Evolutionary conservation across 2,113 vertebrate genomes (phyloP).

Genomic region (Murina feae): DNA sequence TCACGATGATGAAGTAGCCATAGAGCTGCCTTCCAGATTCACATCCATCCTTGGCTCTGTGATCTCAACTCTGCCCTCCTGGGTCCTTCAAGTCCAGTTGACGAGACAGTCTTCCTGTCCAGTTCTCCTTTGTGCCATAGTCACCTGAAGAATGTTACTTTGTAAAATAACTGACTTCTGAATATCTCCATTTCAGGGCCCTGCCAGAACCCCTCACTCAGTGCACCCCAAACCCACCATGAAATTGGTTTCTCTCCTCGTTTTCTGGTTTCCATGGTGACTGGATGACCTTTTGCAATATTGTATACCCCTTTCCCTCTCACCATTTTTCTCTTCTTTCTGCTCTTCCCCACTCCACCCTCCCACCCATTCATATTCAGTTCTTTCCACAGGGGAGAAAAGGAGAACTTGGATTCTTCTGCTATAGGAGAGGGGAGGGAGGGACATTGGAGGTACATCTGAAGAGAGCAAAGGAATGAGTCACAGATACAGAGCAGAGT

Average conservation of each 20-base stretch:
- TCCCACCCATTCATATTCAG: neutral
- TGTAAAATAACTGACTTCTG: neutral
- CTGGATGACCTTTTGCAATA: neutral
- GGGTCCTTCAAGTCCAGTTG: neutral
- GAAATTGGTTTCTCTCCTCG: neutral
- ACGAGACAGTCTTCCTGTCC: neutral
- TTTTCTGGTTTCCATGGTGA: neutral
- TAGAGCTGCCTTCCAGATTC: neutral
- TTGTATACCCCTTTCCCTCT: neutral
- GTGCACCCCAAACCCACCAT: neutral
- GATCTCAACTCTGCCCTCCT: no score
- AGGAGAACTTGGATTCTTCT: neutral
- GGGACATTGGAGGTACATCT: neutral
- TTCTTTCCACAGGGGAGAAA: neutral
- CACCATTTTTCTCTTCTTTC: neutral
- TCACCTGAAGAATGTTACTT: neutral
- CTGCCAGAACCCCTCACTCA: neutral
- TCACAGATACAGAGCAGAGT: neutral
- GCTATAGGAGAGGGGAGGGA: neutral
- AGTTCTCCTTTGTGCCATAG: neutral
- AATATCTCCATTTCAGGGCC: neutral
- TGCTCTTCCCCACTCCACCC: no score
- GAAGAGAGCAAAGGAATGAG: neutral
- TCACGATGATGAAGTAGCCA: fast-evolving
- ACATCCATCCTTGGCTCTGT: neutral